Evolutionary conservation across 2,797 vertebrate genomes (phyloP).

Genomic region (Oceanodroma leucorhoa): DNA sequence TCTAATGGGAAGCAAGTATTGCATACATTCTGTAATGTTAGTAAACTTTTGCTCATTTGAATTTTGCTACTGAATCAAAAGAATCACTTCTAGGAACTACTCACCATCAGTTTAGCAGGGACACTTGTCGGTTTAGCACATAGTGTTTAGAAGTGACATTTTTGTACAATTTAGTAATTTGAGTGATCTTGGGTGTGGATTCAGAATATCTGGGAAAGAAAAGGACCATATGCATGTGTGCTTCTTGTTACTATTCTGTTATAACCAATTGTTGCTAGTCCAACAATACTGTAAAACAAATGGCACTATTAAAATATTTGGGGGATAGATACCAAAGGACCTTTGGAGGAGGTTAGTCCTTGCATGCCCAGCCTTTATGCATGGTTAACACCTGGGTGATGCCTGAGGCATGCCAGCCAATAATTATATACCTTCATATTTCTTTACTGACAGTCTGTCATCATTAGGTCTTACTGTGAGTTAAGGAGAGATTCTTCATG

Average conservation of each 20-base stretch:
- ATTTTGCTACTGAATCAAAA: neutral
- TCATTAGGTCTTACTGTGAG: conserved; percentile 73
- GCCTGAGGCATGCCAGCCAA: conserved; percentile 83
- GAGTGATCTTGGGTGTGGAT: neutral
- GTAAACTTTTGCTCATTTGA: neutral
- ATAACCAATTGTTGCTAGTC: neutral
- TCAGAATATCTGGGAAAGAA: neutral
- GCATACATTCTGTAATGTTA: neutral
- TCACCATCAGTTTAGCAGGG: neutral
- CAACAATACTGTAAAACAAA: neutral
- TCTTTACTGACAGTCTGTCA: conserved; percentile 86
- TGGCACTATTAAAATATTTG: neutral
- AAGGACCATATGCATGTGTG: neutral
- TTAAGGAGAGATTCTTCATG: conserved; percentile 13
- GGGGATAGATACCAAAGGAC: conserved; percentile 70
- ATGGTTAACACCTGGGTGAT: conserved; percentile 86
- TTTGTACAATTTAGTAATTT: neutral
- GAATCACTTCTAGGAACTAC: neutral
- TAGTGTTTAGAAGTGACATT: neutral
- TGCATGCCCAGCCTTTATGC: conserved; percentile 80
- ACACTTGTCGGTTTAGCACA: neutral
- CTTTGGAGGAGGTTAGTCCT: conserved; percentile 74
- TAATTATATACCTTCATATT: conserved; percentile 85
- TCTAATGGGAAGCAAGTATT: neutral
- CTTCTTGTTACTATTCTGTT: neutral